These are phyloP conservation scores for Trochalopteron elliotii DNA, from an alignment of 2,113 vertebrate genomes.

Conservation along the genomic window DNA sequence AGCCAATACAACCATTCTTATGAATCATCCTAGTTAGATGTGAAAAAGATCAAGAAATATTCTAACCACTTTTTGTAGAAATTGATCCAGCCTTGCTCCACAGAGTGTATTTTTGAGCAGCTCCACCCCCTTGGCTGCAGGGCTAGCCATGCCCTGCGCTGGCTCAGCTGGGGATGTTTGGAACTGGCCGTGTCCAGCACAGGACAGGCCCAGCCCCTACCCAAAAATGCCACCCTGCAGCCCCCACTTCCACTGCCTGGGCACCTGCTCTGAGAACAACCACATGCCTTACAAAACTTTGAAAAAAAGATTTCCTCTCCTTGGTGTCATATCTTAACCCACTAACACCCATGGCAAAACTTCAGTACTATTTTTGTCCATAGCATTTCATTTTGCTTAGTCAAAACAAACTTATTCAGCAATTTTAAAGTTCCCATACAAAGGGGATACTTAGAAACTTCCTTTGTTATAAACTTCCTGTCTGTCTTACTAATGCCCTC, in stretches of 20 bases:
- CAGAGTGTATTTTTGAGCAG: neutral
- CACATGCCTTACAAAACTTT: neutral
- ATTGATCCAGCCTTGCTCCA: neutral
- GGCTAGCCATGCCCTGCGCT: fast-evolving
- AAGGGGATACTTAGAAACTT: neutral
- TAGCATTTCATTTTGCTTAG: neutral
- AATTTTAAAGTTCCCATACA: neutral
- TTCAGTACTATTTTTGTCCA: neutral
- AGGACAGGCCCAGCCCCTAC: fast-evolving
- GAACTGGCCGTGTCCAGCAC: fast-evolving
- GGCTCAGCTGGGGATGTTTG: fast-evolving
- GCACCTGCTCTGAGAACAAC: neutral
- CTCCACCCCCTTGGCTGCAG: fast-evolving
- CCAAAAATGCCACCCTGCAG: neutral
- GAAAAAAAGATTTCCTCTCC: neutral
- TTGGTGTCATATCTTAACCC: neutral
- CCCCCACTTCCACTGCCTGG: neutral
- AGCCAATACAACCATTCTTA: neutral
- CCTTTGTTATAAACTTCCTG: neutral
- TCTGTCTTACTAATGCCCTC: neutral
- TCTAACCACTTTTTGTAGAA: neutral
- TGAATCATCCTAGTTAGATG: neutral
- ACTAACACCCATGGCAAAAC: neutral
- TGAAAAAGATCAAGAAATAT: neutral
- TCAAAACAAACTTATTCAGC: neutral